Percentiles rank a stretch among this genome's conserved stretches.
phyloP scores from a whole-genome alignment of 1,140 invertebrate genomes.

The Rhopalosiphum maidis region DNA sequence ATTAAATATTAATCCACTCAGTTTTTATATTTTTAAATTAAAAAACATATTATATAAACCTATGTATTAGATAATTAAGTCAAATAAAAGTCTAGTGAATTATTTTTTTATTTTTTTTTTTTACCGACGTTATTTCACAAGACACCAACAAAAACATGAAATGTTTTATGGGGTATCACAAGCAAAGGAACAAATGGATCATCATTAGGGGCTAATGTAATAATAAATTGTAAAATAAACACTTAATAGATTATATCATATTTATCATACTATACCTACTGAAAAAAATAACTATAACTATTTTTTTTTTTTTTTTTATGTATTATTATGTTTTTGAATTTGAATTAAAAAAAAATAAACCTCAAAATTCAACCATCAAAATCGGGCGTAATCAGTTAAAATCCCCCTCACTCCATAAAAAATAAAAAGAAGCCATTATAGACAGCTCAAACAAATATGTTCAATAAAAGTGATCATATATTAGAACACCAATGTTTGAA shows the following conservation, averaged over 20 bases:
- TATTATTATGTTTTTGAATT: neutral
- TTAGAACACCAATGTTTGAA: neutral
- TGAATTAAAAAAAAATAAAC: neutral
- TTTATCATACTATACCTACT: neutral
- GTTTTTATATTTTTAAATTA: neutral
- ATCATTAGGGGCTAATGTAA: neutral
- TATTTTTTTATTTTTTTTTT: neutral
- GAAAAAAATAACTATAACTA: neutral
- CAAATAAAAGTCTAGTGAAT: neutral
- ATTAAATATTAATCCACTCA: neutral
- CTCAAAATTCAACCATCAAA: neutral
- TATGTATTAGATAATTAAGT: neutral
- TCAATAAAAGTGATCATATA: neutral
- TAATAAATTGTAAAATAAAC: neutral
- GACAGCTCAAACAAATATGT: neutral
- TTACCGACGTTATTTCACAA: neutral
- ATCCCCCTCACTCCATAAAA: neutral
- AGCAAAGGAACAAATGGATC: neutral
- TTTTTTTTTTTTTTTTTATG: neutral
- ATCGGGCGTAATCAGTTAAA: neutral
- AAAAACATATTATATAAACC: neutral
- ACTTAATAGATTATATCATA: neutral
- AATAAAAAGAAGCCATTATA: neutral
- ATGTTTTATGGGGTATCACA: neutral
- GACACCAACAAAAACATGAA: neutral